These are phyloP conservation scores for Zele albiditarsus DNA, from an alignment of 2,888 invertebrate species.

Conservation along the genomic window DNA sequence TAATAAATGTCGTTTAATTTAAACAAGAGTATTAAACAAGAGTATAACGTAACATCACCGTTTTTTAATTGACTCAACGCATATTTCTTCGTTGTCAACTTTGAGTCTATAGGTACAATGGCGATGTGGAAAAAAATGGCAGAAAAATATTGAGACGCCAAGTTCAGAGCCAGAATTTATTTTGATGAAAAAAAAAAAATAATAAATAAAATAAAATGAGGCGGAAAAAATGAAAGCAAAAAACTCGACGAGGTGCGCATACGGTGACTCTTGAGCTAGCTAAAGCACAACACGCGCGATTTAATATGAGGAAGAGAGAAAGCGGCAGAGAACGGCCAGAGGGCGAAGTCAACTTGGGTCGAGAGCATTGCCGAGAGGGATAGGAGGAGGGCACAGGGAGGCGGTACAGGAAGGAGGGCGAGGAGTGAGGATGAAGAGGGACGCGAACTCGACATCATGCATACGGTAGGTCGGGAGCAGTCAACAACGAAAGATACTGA, in stretches of 20 bases:
- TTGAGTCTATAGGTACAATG: background rate
- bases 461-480: constrained; percentile 48
- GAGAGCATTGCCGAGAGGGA: constrained; percentile 16
- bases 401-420: constrained; percentile 14
- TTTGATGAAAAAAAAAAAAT: constrained; percentile 22
- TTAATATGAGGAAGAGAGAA: constrained; percentile 21
- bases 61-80: background rate
- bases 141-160: background rate
- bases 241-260: constrained; percentile 9
- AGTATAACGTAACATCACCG: too few relatives aligned
- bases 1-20: background rate
- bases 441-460: constrained; percentile 38
- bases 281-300: constrained; percentile 26
- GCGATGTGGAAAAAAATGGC: background rate
- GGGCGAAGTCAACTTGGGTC: constrained; percentile 12
- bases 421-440: constrained; percentile 33
- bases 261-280: constrained; percentile 21
- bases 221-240: constrained; percentile 1
- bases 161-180: constrained; percentile 31
- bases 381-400: constrained; percentile 15
- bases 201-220: constrained; percentile 9
- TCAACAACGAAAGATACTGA: constrained; percentile 27
- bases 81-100: background rate
- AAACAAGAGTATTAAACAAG: background rate
- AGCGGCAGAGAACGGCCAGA: constrained; percentile 15